Percentiles rank a stretch among this genome's conserved stretches.
Evolutionary conservation across 2,888 invertebrate species (phyloP).

Genomic region (Atrina japonica): DNA sequence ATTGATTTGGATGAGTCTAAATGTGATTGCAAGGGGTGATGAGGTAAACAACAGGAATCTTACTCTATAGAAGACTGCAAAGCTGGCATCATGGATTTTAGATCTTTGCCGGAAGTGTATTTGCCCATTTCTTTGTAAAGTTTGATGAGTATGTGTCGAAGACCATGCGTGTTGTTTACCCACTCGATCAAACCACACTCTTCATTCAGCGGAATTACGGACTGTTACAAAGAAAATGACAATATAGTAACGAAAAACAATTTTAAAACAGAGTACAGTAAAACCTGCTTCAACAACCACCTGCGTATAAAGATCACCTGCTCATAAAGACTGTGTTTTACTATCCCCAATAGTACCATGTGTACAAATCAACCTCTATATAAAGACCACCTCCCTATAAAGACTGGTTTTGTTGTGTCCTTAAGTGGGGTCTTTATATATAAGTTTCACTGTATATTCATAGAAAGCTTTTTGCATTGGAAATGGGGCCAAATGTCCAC

Average conservation of each 20-base stretch:
- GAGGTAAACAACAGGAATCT: slow-evolving; percentile 81
- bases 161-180: slow-evolving; percentile 89
- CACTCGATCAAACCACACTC: slow-evolving; percentile 98
- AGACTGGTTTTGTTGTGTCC: too few species aligned
- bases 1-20: too few species aligned
- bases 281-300: neutral
- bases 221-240: slow-evolving; percentile 82
- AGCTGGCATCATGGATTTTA: slow-evolving; percentile 85
- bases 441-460: too few species aligned
- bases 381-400: too few species aligned
- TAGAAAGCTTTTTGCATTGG: too few species aligned
- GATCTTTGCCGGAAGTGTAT: slow-evolving; percentile 84
- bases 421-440: too few species aligned
- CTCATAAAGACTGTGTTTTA: too few species aligned
- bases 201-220: slow-evolving; percentile 96
- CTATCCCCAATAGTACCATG: too few species aligned
- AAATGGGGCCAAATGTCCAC: too few species aligned
- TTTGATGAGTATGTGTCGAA: slow-evolving; percentile 77
- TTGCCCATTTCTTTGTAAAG: slow-evolving; percentile 84
- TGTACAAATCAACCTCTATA: too few species aligned
- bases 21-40: too few species aligned
- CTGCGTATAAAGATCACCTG: neutral
- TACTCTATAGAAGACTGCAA: slow-evolving; percentile 83
- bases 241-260: neutral
- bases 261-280: neutral